Evolutionary conservation across 2,888 invertebrate species (phyloP).

Genomic region (Netelia inedita): DNA sequence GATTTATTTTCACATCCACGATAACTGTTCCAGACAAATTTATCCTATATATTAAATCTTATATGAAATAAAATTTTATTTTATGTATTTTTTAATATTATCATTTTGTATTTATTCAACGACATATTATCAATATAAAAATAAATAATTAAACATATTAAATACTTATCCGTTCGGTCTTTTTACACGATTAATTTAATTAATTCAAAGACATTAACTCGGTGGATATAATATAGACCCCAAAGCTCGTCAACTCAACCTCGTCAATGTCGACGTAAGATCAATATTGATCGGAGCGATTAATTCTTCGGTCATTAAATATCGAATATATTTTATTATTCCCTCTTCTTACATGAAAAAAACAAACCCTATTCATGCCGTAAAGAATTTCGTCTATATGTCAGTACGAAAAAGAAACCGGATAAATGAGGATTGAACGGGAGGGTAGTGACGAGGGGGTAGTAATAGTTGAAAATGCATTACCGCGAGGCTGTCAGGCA

Average conservation of each 20-base stretch:
- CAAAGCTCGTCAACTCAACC: too few species aligned
- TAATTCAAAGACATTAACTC: slow-evolving; percentile 12
- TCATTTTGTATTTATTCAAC: too few species aligned
- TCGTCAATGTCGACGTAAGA: not conserved
- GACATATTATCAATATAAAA: not conserved
- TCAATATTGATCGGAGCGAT: not conserved
- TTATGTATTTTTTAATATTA: too few species aligned
- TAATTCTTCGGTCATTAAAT: not conserved
- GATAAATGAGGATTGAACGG: slow-evolving; percentile 44
- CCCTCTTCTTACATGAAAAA: not conserved
- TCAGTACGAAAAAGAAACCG: slow-evolving; percentile 38
- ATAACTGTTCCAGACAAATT: not conserved
- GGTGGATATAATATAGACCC: not conserved
- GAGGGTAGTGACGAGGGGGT: slow-evolving; percentile 27
- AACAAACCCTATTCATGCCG: not conserved
- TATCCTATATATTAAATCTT: too few species aligned
- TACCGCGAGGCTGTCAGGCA: slow-evolving; percentile 76
- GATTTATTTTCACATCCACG: not conserved
- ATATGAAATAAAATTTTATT: too few species aligned
- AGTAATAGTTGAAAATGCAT: slow-evolving; percentile 81
- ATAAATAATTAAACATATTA: too few species aligned
- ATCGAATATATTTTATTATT: not conserved
- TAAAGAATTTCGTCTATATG: slow-evolving; percentile 5
- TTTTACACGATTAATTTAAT: slow-evolving; percentile 11
- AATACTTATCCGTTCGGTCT: not conserved